Evolutionary conservation across 2,113 vertebrate genomes (phyloP).

Genomic region (Peromyscus californicus): DNA sequence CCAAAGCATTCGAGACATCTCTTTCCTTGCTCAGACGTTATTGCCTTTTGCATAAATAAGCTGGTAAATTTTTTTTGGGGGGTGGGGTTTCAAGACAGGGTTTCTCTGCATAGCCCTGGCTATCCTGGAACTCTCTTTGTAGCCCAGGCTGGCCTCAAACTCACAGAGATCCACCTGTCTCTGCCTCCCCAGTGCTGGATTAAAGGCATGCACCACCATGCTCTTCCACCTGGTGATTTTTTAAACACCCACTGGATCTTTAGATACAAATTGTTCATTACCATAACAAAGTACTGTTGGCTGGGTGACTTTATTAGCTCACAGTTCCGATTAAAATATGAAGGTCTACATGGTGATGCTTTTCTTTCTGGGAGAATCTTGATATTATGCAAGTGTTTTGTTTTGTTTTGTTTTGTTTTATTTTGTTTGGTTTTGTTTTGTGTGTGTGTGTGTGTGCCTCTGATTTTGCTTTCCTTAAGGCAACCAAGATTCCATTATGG

Average conservation of each 20-base stretch:
- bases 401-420: no score
- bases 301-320: neutral
- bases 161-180: no score
- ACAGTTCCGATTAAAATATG: neutral
- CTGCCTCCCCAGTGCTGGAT: neutral
- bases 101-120: neutral
- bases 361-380: neutral
- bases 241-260: neutral
- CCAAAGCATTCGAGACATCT: neutral
- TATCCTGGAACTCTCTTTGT: neutral
- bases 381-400: neutral
- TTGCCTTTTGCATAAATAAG: neutral
- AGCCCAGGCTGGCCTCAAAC: neutral
- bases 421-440: neutral
- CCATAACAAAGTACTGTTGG: neutral
- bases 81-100: neutral
- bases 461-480: neutral
- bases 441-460: neutral
- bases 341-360: neutral
- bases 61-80: neutral
- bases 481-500: neutral
- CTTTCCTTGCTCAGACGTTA: neutral
- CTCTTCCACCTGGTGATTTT: neutral
- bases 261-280: neutral
- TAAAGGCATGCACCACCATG: neutral